These are phyloP conservation scores for Selene dorsalis DNA, from an alignment of 2,797 vertebrate genomes.

Conservation along the genomic window DNA sequence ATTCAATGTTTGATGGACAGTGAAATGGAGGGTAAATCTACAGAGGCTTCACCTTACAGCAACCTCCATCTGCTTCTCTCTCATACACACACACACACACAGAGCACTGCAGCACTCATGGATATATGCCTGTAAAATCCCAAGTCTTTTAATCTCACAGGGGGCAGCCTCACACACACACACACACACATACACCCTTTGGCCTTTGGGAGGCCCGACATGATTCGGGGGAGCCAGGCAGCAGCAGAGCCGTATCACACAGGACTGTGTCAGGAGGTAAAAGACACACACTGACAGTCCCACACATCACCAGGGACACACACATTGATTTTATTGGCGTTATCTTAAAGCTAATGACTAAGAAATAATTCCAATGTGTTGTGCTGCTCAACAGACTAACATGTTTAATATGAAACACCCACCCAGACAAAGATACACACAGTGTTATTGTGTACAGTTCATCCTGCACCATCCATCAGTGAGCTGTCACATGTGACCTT, in stretches of 20 bases:
- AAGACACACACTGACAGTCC: not conserved
- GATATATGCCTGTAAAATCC: conserved; percentile 36
- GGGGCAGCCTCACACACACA: not conserved
- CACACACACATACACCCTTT: conserved; percentile 17
- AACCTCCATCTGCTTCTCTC: conserved; percentile 49
- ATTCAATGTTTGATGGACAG: conserved; percentile 46
- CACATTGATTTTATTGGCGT: not conserved
- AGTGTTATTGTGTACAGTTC: conserved; percentile 14
- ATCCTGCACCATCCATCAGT: conserved; percentile 52
- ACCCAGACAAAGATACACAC: not conserved
- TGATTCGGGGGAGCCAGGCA: conserved; percentile 22
- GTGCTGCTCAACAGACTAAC: too few species aligned
- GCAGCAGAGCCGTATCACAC: not conserved
- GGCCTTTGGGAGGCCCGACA: conserved; percentile 21
- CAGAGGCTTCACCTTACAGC: conserved; percentile 61
- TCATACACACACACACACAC: conserved; percentile 6
- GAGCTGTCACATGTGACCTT: conserved; percentile 62
- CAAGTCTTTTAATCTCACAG: conserved; percentile 41
- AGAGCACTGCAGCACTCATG: not conserved
- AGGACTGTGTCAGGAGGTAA: not conserved
- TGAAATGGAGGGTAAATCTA: conserved; percentile 64
- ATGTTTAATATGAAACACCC: not conserved
- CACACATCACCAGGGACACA: too few species aligned
- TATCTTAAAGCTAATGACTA: too few species aligned
- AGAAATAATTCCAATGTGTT: not conserved